Evolutionary conservation across 1,140 invertebrate species (phyloP), one percentile per base, ranked within the genome.

Genomic region (Metaphire vulgaris): DNA sequence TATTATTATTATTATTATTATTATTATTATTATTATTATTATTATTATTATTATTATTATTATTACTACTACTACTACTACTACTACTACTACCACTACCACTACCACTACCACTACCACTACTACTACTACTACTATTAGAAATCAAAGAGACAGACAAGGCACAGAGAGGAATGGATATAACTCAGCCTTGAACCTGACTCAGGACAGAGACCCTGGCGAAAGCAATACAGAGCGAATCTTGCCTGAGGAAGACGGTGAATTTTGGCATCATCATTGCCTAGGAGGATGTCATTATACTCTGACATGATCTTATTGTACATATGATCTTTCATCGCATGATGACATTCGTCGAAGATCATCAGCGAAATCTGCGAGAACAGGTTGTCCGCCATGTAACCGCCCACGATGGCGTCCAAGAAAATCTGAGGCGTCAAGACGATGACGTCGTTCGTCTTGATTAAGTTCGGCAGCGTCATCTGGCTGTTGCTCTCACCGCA

Each of bases 271-370:
- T 26, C n/a, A 69, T 69, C 67, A 14, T 26, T 26, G 21, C 41
- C 21, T 12, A 56, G 41, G 6, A 56, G 6, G 31, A 72, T 76
- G 64, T 81, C 77, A 2, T 81, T 67, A 76, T 84, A 85, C 32
- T 74, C 76, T 41, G 78, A 76, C 82, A 84, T 84, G 1, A 85
- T 75, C 1, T 74, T 81, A 71, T 81, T 84, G 78, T 85, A 86
- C 0, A 83, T 80, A 69, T 83, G 82, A 21, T 81, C 80, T 66
- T 84, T 83, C 16, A 76, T 78, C 6, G 84, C 82, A 70, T 86
- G 83, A 72, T 86, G 85, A 76, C 85, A 86, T 73, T 86, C 85
- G 72, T 86, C 85, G 33, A 85, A 77, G 21, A 85, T 79, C 29
- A 85, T 67, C 34, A 85, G 75, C 2, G 79, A 74, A 72, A 84